phyloP scores from a whole-genome alignment of 1,140 invertebrate species.

The Drosophila kikkawai region DNA sequence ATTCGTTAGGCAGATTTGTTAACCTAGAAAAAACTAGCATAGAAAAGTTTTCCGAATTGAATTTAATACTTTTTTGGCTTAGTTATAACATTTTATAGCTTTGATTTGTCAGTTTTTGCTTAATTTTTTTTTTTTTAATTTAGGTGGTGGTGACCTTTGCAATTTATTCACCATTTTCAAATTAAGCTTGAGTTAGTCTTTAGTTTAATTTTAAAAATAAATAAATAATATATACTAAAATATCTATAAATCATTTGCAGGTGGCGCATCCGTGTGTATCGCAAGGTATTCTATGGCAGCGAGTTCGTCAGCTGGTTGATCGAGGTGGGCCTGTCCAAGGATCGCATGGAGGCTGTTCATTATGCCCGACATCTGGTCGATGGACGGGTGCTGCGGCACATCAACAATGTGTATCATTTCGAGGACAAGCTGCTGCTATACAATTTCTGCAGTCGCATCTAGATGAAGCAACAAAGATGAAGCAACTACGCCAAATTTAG shows the following conservation, averaged over 20 bases:
- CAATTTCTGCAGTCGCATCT: conserved; percentile 86
- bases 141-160: too few species aligned
- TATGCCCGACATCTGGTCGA: conserved; percentile 94
- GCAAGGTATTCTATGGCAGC: conserved; percentile 92
- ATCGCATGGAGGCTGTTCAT: conserved; percentile 90
- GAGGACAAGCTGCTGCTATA: conserved; percentile 90
- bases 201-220: not conserved
- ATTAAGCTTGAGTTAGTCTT: conserved; percentile 1
- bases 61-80: too few species aligned
- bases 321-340: conserved; percentile 90
- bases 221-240: not conserved
- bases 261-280: conserved; percentile 90
- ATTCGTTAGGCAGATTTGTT: too few species aligned
- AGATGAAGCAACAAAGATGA: conserved; percentile 29
- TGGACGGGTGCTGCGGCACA: conserved; percentile 93
- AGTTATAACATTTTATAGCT: too few species aligned
- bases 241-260: conserved; percentile 63
- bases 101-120: too few species aligned
- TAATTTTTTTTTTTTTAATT: not conserved
- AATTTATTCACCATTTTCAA: not conserved
- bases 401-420: conserved; percentile 93
- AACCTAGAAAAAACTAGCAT: too few species aligned
- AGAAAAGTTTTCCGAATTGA: too few species aligned
- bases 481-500: conserved; percentile 78
- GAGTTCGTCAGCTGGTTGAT: conserved; percentile 95